Conservation (phyloP, 2,888 invertebrate species). For the Drepanosiphum platanoidis region DNA sequence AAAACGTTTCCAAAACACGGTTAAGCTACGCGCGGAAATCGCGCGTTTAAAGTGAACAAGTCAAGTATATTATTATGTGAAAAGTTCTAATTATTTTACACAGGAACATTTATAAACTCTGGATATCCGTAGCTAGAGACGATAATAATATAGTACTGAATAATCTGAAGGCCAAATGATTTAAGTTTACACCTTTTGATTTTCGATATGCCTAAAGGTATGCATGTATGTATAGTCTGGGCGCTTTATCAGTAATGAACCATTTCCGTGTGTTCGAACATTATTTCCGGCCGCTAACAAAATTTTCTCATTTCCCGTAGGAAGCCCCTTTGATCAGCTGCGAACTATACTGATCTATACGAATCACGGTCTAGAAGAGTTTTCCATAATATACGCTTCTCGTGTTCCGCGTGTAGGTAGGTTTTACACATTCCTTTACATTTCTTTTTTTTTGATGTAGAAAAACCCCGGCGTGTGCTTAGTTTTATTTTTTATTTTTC, state of each 20-base stretch:
- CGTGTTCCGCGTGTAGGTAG: background rate
- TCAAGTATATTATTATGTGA: background rate
- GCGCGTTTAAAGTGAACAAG: background rate
- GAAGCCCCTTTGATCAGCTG: slow-evolving; percentile 53
- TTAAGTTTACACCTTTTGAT: slow-evolving; percentile 46
- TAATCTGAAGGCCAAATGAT: slow-evolving; percentile 14
- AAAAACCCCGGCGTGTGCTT: too few relatives aligned
- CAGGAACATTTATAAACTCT: background rate
- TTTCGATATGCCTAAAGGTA: slow-evolving; percentile 31
- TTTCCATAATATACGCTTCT: slow-evolving; percentile 7
- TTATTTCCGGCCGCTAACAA: slow-evolving; percentile 57
- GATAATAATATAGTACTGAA: background rate
- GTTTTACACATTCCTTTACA: background rate
- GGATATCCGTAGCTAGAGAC: background rate
- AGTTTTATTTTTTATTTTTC: background rate
- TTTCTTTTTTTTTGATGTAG: too few relatives aligned
- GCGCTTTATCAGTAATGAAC: slow-evolving; percentile 45
- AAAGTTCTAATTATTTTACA: slow-evolving; percentile 7
- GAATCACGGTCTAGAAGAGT: background rate
- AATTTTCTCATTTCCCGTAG: slow-evolving; percentile 61
- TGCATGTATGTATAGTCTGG: background rate
- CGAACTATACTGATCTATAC: slow-evolving; percentile 22
- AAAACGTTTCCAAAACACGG: background rate
- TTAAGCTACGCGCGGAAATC: background rate
- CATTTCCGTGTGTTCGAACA: slow-evolving; percentile 57